Conservation (phyloP, 2,797 vertebrate species). For the Gambelia wislizenii region DNA sequence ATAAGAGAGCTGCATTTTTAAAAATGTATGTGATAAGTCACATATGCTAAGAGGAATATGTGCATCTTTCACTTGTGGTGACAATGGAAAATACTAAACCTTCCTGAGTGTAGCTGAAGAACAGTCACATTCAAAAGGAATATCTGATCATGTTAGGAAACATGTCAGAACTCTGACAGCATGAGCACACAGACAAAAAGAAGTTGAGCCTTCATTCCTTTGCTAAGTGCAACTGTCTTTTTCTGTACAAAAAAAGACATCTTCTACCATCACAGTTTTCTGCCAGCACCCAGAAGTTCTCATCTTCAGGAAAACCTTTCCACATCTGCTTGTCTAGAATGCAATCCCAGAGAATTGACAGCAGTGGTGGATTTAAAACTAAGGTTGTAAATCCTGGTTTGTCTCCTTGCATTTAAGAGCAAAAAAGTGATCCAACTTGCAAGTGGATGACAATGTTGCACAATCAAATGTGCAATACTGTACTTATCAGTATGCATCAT, state of each 20-base stretch:
- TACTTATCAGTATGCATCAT: too few relatives aligned
- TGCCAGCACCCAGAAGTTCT: neutral
- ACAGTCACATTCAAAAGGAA: slow-evolving; percentile 73
- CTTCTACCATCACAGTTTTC: slow-evolving; percentile 10
- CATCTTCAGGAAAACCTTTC: neutral
- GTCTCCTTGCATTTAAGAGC: too few relatives aligned
- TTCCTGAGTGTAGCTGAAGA: slow-evolving; percentile 65
- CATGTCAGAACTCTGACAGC: slow-evolving; percentile 60
- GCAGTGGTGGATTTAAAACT: too few relatives aligned
- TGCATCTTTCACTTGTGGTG: slow-evolving; percentile 75
- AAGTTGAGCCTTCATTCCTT: slow-evolving; percentile 36
- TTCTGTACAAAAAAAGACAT: slow-evolving; percentile 42
- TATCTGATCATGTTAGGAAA: slow-evolving; percentile 69
- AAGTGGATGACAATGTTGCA: too few relatives aligned
- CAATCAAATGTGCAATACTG: too few relatives aligned
- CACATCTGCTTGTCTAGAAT: neutral
- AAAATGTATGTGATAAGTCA: slow-evolving; percentile 80
- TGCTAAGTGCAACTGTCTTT: slow-evolving; percentile 16
- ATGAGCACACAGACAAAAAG: slow-evolving; percentile 42
- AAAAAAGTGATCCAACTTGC: too few relatives aligned
- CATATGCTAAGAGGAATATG: slow-evolving; percentile 78
- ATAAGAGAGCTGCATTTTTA: slow-evolving; percentile 80
- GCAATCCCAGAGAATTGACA: neutral
- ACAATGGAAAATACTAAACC: slow-evolving; percentile 69
- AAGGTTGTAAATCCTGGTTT: too few relatives aligned